Evolutionary conservation across 64 coral and sea anemone species (phyloP).

Genomic region (Pachyseris speciosa): DNA sequence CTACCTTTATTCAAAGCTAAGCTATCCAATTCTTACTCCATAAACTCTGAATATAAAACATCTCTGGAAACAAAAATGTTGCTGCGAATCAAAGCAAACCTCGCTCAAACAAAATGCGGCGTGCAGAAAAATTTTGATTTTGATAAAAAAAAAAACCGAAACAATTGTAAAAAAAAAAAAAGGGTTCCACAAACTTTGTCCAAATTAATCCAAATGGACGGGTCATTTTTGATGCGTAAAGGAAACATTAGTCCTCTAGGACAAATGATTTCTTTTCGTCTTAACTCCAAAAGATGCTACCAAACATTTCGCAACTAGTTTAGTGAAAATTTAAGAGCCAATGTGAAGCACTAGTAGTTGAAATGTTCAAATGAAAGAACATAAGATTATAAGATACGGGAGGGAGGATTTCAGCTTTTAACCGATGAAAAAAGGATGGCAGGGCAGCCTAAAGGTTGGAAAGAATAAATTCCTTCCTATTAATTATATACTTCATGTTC

Average conservation of each 20-base stretch:
- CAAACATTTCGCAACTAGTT: neutral
- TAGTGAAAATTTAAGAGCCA: too few species aligned
- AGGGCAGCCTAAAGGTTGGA: too few species aligned
- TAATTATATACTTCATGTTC: too few species aligned
- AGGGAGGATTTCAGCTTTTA: too few species aligned
- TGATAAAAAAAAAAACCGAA: neutral
- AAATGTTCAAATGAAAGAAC: too few species aligned
- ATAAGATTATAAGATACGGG: too few species aligned
- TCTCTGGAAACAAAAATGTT: neutral
- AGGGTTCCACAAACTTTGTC: too few species aligned
- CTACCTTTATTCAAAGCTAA: neutral
- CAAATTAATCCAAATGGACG: neutral
- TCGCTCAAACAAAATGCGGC: neutral
- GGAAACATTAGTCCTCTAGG: too few species aligned
- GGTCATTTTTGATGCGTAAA: too few species aligned
- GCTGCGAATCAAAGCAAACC: neutral
- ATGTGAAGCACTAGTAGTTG: too few species aligned
- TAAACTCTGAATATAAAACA: neutral
- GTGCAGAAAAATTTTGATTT: neutral
- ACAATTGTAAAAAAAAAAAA: too few species aligned
- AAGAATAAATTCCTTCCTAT: slow-evolving; percentile 10
- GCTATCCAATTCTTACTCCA: neutral
- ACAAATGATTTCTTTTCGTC: neutral
- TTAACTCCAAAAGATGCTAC: neutral
- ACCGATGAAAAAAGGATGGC: too few species aligned